Evolutionary conservation across 2,113 vertebrate genomes (phyloP), one percentile per base, ranked within the genome.

Genomic region (Ranitomeya imitator): DNA sequence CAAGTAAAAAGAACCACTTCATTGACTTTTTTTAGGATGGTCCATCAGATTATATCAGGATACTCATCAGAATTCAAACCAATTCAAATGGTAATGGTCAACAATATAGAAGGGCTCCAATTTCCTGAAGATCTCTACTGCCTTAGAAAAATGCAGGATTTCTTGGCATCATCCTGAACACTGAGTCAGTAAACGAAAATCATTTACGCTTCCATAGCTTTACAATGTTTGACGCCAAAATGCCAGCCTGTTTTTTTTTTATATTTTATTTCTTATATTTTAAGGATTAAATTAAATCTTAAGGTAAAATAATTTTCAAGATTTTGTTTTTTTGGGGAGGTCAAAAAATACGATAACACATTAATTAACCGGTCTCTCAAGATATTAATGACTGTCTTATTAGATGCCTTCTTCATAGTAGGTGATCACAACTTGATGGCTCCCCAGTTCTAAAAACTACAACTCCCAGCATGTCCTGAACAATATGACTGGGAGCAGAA

Each of bases 1-100:
- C 81, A 91, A 90, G 89, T 92, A 93, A 93, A 93, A 93, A 89
- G 90, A 92, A 60, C 91, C 89, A 2, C 91, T 94, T 92, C 89
- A 89, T 90, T 94, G 93, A 92, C 91, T 89, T 90, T 45, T 37
- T 90, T 82, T 85, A 90, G 93, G 91, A 92, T 92, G 92, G 89
- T 81, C 90, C 67, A 59, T 79, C 89, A 92, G 91, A 91, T 89
- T 21, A 1, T 45, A 91, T 90, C 83, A 79, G 90, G 87, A 90
- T 90, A 86, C 91, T 93, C 93, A 94, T 94, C 93, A 90, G 74
- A 15, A 71, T 79, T 89, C 87, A 79, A 83, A 71, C 90, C 87
- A 86, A 92, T 92, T 93, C 92, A 89, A 83, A 90, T 92, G 91
- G 92, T 92, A 94, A 94, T 92, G 90, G 87, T 84, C 84, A 90